phyloP scores from a whole-genome alignment of 1,140 invertebrate species.

The Pteromalus puparum region DNA sequence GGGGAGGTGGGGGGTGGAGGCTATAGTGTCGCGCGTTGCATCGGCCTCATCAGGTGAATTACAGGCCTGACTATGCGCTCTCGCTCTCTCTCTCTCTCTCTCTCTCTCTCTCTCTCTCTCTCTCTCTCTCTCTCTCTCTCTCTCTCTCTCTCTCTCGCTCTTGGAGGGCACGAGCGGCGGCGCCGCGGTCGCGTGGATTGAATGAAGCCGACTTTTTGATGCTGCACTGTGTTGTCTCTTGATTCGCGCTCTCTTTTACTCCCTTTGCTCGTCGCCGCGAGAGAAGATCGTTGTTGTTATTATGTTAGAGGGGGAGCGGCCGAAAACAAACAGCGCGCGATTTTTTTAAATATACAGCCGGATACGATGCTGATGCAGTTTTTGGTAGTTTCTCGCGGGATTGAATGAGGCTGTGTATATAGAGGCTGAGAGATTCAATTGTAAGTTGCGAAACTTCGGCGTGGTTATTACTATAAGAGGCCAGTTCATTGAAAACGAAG shows the following conservation, averaged over 20 bases:
- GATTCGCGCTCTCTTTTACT: not conserved
- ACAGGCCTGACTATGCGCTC: slow-evolving; percentile 61
- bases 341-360: not conserved
- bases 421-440: no score
- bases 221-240: not conserved
- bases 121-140: not conserved
- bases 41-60: slow-evolving; percentile 71
- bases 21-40: slow-evolving; percentile 67
- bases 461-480: no score
- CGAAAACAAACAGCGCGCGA: slow-evolving; percentile 26
- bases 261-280: not conserved
- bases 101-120: not conserved
- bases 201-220: slow-evolving; percentile 8
- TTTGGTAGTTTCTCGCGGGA: no score
- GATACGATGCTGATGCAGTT: not conserved
- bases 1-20: slow-evolving; percentile 39
- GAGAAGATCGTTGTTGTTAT: not conserved
- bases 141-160: no score
- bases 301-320: not conserved
- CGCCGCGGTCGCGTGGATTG: slow-evolving; percentile 71
- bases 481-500: no score
- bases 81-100: not conserved
- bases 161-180: slow-evolving; percentile 36
- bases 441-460: no score
- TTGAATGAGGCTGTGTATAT: no score